These are phyloP conservation scores for Poecilia velifera DNA, from an alignment of 2,797 vertebrate species.

Conservation along the genomic window DNA sequence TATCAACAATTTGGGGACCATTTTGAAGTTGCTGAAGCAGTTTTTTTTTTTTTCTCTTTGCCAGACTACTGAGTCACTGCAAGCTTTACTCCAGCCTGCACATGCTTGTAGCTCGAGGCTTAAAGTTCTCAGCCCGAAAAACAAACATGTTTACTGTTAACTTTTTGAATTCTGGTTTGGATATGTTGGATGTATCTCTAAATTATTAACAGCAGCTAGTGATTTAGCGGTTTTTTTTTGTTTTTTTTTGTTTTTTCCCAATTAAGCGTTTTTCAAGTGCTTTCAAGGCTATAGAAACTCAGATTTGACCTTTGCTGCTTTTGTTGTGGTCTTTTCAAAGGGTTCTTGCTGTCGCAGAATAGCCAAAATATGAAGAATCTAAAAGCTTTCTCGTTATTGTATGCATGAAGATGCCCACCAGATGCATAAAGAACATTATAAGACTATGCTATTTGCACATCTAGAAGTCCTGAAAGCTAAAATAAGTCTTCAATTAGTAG, in stretches of 20 bases:
- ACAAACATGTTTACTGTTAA: not conserved
- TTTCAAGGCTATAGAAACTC: not conserved
- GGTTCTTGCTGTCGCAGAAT: not conserved
- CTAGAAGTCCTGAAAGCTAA: not conserved
- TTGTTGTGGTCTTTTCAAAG: not conserved
- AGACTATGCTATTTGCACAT: not conserved
- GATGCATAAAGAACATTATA: not conserved
- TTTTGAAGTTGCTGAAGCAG: not conserved
- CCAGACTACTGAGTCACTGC: not conserved
- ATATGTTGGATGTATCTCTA: not conserved
- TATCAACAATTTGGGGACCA: not conserved
- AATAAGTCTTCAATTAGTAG: not conserved
- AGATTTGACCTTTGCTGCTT: not conserved
- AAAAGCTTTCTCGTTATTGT: not conserved
- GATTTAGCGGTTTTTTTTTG: not conserved
- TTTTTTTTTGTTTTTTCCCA: not conserved
- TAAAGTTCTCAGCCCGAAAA: not conserved
- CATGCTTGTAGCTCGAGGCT: not conserved
- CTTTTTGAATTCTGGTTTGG: not conserved
- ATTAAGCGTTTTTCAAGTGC: not conserved
- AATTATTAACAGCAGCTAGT: not conserved
- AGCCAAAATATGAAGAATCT: not conserved
- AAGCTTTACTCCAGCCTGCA: not conserved
- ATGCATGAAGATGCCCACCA: not conserved
- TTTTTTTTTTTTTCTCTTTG: not conserved